Evolutionary conservation across 1,140 invertebrate genomes (phyloP).

Genomic region (Formica exsecta): DNA sequence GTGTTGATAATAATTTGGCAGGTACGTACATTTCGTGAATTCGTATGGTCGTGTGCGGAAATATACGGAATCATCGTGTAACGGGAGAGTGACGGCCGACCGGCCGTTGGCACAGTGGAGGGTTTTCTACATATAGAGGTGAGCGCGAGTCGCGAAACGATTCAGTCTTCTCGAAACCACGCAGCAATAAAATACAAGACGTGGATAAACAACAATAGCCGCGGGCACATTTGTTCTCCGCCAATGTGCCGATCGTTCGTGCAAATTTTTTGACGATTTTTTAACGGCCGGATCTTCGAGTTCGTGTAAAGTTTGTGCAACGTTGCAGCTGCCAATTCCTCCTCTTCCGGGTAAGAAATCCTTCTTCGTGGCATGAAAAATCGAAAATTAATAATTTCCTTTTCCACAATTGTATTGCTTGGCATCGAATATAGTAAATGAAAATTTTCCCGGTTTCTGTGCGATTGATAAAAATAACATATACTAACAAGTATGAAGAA

Average conservation of each 20-base stretch:
- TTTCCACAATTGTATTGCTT: neutral
- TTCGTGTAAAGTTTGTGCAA: neutral
- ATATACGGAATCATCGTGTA: slow-evolving; percentile 48
- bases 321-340: neutral
- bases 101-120: slow-evolving; percentile 69
- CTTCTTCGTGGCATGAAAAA: neutral
- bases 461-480: neutral
- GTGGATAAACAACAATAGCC: slow-evolving; percentile 20
- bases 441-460: neutral
- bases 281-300: neutral
- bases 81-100: slow-evolving; percentile 68
- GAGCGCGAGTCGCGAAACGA: slow-evolving; percentile 71
- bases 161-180: slow-evolving; percentile 78
- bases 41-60: slow-evolving; percentile 5
- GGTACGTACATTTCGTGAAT: neutral
- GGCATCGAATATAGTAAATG: neutral
- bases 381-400: neutral
- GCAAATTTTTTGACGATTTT: neutral
- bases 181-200: slow-evolving; percentile 64
- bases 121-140: slow-evolving; percentile 81
- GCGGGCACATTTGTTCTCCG: neutral
- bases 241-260: neutral
- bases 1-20: slow-evolving; percentile 61
- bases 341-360: slow-evolving; percentile 10
- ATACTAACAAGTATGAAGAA: neutral